Base-by-base conservation (phyloP, 2,888 invertebrate species). In the Thecocarcelia acutangulata region DNA sequence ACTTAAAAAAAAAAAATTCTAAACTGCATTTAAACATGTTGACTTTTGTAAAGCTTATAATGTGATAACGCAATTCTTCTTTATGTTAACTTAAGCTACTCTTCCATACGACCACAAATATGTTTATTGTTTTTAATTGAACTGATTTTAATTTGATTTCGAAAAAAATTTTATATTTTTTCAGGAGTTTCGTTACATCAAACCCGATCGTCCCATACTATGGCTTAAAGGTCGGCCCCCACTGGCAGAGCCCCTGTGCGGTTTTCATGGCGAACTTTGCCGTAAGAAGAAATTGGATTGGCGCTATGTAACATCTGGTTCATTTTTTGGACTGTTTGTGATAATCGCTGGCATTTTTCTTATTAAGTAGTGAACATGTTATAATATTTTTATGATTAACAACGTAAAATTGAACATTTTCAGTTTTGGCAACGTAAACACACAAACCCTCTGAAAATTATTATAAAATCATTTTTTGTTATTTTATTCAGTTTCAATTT, bases 191-290 rank as follows among this genome's bases (percentile, higher is more conserved):
- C 92, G 91, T 89, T 95, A 95, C 87, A 92, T 94, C 61, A 93
- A 94, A 52, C 92, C 92, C 0, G 93, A 92, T 0, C 90, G 92
- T 24, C 93, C 92, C 28, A 95, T 97, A 83, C 93, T 94, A 77
- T 97, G 97, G 97, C 93, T 96, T 0, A 94, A 94, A 0, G 95
- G 95, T 0, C 91, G 91, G 8, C 93, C 94, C 0, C 97, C 97
- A 0, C 90, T 91, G 8, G 94, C 96, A 0, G 96, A 96, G 86
- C 97, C 97, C 0, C 89, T 91, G 0, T 98, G 98, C 88, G 98
- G 98, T 1, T 98, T 97, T 90, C 92, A 93, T 80, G 94, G 94
- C 0, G 94, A 94, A 87, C 93, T 94, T 85, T 97, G 97, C 88
- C 92, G 93, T 13, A 90, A 93, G 11, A 93, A 93, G n/a, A 92